phyloP scores from a whole-genome alignment of 2,113 vertebrate species.

The Solea solea region DNA sequence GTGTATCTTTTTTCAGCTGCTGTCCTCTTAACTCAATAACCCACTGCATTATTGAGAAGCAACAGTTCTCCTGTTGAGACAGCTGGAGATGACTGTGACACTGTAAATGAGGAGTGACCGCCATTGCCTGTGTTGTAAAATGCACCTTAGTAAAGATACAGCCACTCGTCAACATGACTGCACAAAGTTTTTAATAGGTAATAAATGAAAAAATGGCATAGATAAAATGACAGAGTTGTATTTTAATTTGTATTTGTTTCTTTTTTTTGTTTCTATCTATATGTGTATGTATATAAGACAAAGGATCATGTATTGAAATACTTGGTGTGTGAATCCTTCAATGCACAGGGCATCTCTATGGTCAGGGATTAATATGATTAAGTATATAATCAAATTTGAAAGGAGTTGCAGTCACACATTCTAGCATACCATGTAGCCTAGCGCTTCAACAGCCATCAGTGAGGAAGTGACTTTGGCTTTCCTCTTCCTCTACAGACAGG shows the following conservation, averaged over 20 bases:
- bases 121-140: neutral
- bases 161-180: neutral
- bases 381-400: conserved; percentile 12
- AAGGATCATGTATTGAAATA: neutral
- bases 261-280: too few species aligned
- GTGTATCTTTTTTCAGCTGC: conserved; percentile 28
- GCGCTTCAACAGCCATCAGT: conserved; percentile 13
- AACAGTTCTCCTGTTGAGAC: conserved; percentile 39
- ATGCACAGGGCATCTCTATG: neutral
- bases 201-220: too few species aligned
- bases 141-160: neutral
- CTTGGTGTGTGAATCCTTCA: neutral
- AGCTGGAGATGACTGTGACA: conserved; percentile 40
- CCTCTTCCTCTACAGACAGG: conserved; percentile 48
- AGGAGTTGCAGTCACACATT: neutral
- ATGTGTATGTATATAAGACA: too few species aligned
- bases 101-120: conserved; percentile 39
- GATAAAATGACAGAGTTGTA: too few species aligned
- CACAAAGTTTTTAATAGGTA: too few species aligned
- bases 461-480: conserved; percentile 63
- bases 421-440: neutral
- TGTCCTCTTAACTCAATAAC: conserved; percentile 39
- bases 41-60: conserved; percentile 68
- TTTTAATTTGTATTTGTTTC: too few species aligned
- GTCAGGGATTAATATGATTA: neutral